Percentiles rank a stretch among this genome's conserved stretches.
Evolutionary conservation across 2,113 vertebrate genomes (phyloP).

Genomic region (Gymnogyps californianus): DNA sequence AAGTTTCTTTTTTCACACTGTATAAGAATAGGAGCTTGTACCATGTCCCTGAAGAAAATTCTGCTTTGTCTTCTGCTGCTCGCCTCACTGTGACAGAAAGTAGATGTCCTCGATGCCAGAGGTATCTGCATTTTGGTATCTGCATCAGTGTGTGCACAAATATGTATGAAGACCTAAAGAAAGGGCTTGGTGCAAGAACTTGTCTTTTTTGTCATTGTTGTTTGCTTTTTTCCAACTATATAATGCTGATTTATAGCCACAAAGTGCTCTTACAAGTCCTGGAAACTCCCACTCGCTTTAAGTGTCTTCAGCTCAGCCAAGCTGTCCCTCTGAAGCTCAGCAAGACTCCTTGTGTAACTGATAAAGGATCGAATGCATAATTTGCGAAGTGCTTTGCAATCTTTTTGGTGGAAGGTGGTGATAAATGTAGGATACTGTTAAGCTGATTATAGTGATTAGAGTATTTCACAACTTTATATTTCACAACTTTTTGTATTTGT

Average conservation of each 20-base stretch:
- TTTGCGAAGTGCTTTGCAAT: slow-evolving; percentile 17
- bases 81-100: fast-evolving
- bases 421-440: slow-evolving; percentile 38
- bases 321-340: background rate
- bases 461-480: slow-evolving; percentile 48
- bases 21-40: background rate
- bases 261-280: background rate
- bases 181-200: background rate
- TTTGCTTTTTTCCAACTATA: background rate
- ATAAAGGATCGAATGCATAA: background rate
- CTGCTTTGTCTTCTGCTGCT: background rate
- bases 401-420: slow-evolving; percentile 46
- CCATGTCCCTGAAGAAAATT: background rate
- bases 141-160: background rate
- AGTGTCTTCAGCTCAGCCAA: background rate
- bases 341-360: background rate
- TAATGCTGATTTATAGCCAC: background rate
- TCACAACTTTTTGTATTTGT: slow-evolving; percentile 40
- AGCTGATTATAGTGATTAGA: slow-evolving; percentile 36
- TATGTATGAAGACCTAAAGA: background rate
- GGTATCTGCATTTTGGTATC: background rate
- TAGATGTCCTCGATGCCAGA: background rate
- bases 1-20: background rate
- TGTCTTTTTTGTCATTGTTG: background rate
- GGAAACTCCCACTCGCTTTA: background rate